Conservation (phyloP, 1,140 invertebrate genomes). For the Euborellia annulipes region DNA sequence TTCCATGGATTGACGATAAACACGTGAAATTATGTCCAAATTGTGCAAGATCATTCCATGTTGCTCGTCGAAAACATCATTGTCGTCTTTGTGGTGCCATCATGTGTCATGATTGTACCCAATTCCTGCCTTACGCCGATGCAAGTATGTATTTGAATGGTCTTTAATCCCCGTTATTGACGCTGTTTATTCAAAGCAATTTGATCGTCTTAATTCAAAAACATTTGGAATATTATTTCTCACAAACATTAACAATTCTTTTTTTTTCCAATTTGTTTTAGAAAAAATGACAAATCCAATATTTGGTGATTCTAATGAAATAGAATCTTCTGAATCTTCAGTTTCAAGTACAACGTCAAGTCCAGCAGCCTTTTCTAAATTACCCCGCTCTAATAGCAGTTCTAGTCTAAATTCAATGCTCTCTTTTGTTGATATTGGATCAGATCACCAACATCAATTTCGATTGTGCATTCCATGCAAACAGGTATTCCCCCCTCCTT, state of each 20-base stretch:
- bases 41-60: conserved; percentile 75
- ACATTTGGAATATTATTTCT: too few relatives aligned
- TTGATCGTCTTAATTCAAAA: too few relatives aligned
- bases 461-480: conserved; percentile 73
- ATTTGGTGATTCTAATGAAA: conserved; percentile 7
- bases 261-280: too few relatives aligned
- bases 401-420: conserved; percentile 27
- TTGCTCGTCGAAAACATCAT: conserved; percentile 84
- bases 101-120: conserved; percentile 86
- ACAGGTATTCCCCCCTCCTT: conserved; percentile 17
- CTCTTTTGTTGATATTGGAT: conserved; percentile 30
- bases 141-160: conserved; percentile 83
- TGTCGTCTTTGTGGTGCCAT: conserved; percentile 91
- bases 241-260: conserved; percentile 3
- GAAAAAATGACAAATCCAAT: conserved; percentile 42
- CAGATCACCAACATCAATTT: conserved; percentile 43
- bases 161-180: not conserved
- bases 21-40: conserved; percentile 79
- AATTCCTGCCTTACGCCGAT: conserved; percentile 65
- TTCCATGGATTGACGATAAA: conserved; percentile 84
- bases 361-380: not conserved
- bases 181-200: not conserved
- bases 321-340: conserved; percentile 24
- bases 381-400: conserved; percentile 21
- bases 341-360: conserved; percentile 17